These are phyloP conservation scores for Shargacucullia verbasci DNA, from an alignment of 2,888 invertebrate genomes.

Conservation along the genomic window DNA sequence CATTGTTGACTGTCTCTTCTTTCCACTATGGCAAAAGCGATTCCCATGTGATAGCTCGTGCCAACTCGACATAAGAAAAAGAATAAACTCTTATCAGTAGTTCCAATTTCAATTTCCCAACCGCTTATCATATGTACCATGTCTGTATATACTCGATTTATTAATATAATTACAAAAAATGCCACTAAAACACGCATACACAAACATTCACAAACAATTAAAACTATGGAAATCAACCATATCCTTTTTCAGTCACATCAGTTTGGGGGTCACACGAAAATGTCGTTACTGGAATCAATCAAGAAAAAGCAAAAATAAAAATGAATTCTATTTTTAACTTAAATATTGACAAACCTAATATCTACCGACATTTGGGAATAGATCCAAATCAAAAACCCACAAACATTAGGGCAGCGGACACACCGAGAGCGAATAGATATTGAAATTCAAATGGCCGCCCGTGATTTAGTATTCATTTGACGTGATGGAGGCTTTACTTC, in stretches of 20 bases:
- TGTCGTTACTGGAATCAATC: background rate
- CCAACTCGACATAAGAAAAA: too few relatives aligned
- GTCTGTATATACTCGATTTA: too few relatives aligned
- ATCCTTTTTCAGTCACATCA: conserved; percentile 22
- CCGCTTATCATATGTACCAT: too few relatives aligned
- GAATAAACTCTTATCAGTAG: too few relatives aligned
- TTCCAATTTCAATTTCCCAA: too few relatives aligned
- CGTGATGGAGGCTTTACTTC: conserved; percentile 87
- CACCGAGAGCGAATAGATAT: conserved; percentile 77
- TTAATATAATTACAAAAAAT: too few relatives aligned
- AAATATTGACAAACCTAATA: conserved; percentile 1
- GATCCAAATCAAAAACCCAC: conserved; percentile 45
- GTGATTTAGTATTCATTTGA: conserved; percentile 89
- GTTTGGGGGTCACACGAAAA: conserved; percentile 1
- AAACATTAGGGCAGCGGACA: conserved; percentile 65
- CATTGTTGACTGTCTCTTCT: too few relatives aligned
- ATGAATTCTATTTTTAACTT: background rate
- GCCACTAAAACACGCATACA: too few relatives aligned
- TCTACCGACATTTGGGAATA: conserved; percentile 21
- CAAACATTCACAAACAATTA: too few relatives aligned
- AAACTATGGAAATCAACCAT: conserved; percentile 25
- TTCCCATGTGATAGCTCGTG: too few relatives aligned
- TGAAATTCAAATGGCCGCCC: conserved; percentile 87
- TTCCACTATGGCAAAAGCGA: too few relatives aligned
- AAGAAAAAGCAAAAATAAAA: background rate